Conservation (phyloP, 2,113 vertebrate genomes). For the Zapus hudsonius region DNA sequence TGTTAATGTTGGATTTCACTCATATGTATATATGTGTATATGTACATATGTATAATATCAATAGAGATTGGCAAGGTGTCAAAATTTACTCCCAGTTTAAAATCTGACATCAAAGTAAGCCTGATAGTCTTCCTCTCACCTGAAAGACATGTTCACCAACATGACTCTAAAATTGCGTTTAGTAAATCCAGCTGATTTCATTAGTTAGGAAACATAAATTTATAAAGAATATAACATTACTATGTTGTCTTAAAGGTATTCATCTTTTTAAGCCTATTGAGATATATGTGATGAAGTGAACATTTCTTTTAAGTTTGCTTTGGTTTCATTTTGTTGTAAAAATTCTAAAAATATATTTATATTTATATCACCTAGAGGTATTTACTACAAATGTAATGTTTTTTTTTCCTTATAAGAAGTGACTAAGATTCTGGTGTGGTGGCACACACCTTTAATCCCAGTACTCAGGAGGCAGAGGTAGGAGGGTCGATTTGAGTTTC, state of each 20-base stretch:
- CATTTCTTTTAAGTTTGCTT: neutral
- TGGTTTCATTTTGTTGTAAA: constrained; percentile 37
- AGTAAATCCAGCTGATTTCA: neutral
- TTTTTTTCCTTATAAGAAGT: constrained; percentile 4
- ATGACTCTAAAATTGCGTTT: neutral
- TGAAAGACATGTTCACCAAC: neutral
- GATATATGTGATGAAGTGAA: neutral
- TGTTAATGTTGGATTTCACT: constrained; percentile 19
- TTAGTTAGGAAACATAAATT: neutral
- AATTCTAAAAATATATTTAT: neutral
- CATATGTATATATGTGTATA: too few species aligned
- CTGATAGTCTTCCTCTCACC: neutral
- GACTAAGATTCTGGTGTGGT: too few species aligned
- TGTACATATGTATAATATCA: too few species aligned
- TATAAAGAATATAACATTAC: neutral
- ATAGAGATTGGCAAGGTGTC: neutral
- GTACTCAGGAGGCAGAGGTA: neutral
- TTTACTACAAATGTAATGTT: constrained; percentile 10
- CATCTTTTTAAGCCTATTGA: neutral
- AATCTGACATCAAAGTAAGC: constrained; percentile 36
- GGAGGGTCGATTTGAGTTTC: too few species aligned
- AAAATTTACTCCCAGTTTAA: constrained; percentile 53
- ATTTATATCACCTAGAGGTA: neutral
- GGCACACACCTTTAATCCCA: too few species aligned
- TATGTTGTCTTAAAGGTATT: neutral